Evolutionary conservation across 2,113 vertebrate genomes (phyloP).

Genomic region (Cololabis saira): DNA sequence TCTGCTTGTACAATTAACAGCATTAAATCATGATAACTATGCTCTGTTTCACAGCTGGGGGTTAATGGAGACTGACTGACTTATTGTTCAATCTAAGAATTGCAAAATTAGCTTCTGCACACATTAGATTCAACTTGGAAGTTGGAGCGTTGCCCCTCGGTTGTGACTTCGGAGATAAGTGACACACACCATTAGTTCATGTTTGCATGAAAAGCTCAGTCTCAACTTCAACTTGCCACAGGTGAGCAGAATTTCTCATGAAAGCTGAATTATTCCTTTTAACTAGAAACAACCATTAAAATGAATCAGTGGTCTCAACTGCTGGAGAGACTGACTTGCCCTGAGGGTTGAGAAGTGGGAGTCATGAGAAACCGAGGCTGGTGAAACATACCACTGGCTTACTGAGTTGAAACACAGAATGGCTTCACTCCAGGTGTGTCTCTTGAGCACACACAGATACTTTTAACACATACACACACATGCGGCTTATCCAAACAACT

Average conservation of each 20-base stretch:
- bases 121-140: too few relatives aligned
- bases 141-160: too few relatives aligned
- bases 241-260: background rate
- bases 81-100: too few relatives aligned
- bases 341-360: conserved; percentile 41
- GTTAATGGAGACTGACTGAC: too few relatives aligned
- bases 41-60: too few relatives aligned
- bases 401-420: conserved; percentile 43
- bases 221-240: too few relatives aligned
- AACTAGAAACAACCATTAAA: background rate
- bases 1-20: too few relatives aligned
- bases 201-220: too few relatives aligned
- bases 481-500: conserved; percentile 51
- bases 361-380: conserved; percentile 63
- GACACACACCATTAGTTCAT: too few relatives aligned
- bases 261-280: background rate
- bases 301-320: conserved; percentile 1
- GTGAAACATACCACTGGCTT: conserved; percentile 58
- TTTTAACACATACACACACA: conserved; percentile 31
- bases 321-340: conserved; percentile 42
- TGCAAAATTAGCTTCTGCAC: too few relatives aligned
- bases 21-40: too few relatives aligned
- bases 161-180: too few relatives aligned
- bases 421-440: conserved; percentile 72
- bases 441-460: conserved; percentile 40